Conservation (phyloP, 2,797 vertebrate species). For the Limnodromus scolopaceus region DNA sequence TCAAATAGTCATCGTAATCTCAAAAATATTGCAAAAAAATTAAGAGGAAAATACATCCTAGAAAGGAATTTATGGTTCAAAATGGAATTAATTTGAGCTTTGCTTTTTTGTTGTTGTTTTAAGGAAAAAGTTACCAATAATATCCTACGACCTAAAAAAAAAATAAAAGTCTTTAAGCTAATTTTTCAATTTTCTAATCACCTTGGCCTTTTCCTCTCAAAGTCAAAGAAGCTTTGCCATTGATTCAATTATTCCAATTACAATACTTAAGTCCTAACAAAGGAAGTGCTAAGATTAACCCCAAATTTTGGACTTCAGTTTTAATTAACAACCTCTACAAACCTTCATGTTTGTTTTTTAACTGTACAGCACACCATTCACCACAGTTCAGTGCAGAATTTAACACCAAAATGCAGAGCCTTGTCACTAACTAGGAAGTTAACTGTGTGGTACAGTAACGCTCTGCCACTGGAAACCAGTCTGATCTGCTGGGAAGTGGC, state of each 20-base stretch:
- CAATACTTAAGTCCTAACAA: not conserved
- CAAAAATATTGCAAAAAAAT: not conserved
- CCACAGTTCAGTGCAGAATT: not conserved
- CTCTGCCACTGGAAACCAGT: not conserved
- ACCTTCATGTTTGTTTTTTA: not conserved
- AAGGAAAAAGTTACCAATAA: not conserved
- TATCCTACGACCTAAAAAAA: not conserved
- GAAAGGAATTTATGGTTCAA: not conserved
- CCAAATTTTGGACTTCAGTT: not conserved
- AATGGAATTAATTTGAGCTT: not conserved
- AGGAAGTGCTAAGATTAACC: not conserved
- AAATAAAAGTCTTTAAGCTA: not conserved
- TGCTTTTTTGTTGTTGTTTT: not conserved
- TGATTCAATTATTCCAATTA: not conserved
- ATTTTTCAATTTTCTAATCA: not conserved
- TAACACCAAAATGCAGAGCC: not conserved
- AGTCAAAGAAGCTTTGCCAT: not conserved
- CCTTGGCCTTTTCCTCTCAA: not conserved
- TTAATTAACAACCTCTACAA: not conserved
- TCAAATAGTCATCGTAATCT: not conserved
- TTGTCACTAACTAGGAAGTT: not conserved
- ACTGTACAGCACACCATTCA: not conserved
- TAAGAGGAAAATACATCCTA: not conserved
- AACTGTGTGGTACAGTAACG: fast-evolving
- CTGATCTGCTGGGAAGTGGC: not conserved